phyloP scores from a whole-genome alignment of 2,113 vertebrate species.

The Dipodomys merriami region DNA sequence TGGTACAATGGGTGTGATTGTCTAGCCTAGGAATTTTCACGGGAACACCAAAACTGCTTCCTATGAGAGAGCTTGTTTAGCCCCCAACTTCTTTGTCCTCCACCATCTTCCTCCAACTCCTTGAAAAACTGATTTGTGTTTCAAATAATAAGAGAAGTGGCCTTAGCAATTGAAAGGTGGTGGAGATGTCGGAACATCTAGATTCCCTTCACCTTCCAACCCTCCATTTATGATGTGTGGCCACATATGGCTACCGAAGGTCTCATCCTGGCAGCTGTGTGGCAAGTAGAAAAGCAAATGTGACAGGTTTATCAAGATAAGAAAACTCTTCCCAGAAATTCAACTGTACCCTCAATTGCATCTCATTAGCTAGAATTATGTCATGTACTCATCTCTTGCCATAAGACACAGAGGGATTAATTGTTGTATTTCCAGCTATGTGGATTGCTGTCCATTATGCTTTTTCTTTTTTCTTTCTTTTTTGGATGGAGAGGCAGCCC shows the following conservation, averaged over 20 bases:
- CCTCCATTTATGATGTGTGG: not conserved
- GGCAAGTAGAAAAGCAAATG: not conserved
- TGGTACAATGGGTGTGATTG: too few species aligned
- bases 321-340: not conserved
- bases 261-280: not conserved
- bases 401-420: not conserved
- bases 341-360: not conserved
- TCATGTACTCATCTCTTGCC: not conserved
- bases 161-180: not conserved
- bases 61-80: too few species aligned
- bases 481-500: too few species aligned
- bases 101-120: too few species aligned
- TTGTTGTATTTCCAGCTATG: not conserved
- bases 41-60: too few species aligned
- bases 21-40: too few species aligned
- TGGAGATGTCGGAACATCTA: not conserved
- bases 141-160: not conserved
- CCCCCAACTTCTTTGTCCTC: too few species aligned
- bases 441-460: not conserved
- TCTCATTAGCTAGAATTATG: slow-evolving; percentile 6
- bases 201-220: not conserved
- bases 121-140: not conserved
- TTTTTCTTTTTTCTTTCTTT: not conserved
- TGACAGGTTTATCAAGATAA: not conserved
- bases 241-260: not conserved